Evolutionary conservation across 2,797 vertebrate genomes (phyloP).

Genomic region (Amazona ochrocephala): DNA sequence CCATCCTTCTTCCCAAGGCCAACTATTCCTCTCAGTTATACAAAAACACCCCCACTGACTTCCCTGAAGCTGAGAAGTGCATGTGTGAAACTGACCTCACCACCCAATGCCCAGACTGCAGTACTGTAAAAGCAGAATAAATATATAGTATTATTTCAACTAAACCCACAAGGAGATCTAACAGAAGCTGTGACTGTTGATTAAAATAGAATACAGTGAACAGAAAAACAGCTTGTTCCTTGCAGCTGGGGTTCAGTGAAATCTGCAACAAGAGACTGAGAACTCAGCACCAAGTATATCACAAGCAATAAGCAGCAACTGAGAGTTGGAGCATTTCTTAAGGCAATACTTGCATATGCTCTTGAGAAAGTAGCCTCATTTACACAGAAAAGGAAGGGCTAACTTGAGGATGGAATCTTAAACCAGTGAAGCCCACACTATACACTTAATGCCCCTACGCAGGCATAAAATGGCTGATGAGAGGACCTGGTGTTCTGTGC

Average conservation of each 20-base stretch:
- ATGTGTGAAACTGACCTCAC: neutral
- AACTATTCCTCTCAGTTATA: neutral
- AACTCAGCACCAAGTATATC: neutral
- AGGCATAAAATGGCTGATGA: neutral
- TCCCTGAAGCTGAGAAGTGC: neutral
- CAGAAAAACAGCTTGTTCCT: neutral
- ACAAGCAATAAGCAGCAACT: neutral
- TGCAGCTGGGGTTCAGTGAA: slow-evolving; percentile 5
- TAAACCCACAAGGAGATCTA: neutral
- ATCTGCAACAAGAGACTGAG: neutral
- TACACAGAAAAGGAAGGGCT: neutral
- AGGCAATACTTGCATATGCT: neutral
- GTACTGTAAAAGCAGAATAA: neutral
- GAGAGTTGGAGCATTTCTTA: neutral
- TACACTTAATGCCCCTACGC: neutral
- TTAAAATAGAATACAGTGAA: neutral
- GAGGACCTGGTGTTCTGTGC: neutral
- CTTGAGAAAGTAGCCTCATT: neutral
- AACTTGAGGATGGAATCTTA: neutral
- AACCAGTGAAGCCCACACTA: neutral
- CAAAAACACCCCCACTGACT: fast-evolving
- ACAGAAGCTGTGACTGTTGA: neutral
- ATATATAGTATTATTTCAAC: neutral
- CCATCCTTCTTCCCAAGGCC: neutral
- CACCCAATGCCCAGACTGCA: neutral